Conservation (phyloP, 2,113 vertebrate genomes). For the Scomber japonicus region DNA sequence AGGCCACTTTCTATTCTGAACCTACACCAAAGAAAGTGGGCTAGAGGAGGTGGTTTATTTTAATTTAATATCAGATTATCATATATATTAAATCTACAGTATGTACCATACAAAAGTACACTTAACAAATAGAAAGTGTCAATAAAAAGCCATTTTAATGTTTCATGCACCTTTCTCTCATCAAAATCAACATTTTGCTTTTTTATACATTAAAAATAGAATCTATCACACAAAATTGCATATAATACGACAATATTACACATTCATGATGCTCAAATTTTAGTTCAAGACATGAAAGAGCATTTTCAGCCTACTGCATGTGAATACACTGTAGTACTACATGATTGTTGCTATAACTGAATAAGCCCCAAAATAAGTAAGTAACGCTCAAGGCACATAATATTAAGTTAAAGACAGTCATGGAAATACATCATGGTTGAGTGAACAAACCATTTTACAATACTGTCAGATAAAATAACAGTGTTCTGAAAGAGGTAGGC, state of each 20-base stretch:
- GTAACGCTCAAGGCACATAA: slow-evolving; percentile 60
- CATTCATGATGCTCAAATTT: neutral
- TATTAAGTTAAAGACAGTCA: slow-evolving; percentile 21
- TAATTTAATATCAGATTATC: neutral
- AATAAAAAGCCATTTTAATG: slow-evolving; percentile 35
- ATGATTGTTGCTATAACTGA: slow-evolving; percentile 11
- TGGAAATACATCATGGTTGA: neutral
- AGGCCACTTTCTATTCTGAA: neutral
- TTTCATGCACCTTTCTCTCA: neutral
- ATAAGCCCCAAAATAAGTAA: slow-evolving; percentile 54
- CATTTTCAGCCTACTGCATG: neutral
- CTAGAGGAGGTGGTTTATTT: neutral
- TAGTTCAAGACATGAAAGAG: slow-evolving; percentile 1
- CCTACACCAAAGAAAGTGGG: neutral
- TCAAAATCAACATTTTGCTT: slow-evolving; percentile 6
- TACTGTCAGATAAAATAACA: slow-evolving; percentile 35
- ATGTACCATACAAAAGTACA: neutral
- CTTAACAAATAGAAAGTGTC: neutral
- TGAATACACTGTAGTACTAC: slow-evolving; percentile 23
- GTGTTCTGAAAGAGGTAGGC: slow-evolving; percentile 49
- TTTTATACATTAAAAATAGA: slow-evolving; percentile 21
- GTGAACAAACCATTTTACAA: slow-evolving; percentile 13
- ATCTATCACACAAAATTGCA: neutral
- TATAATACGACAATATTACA: neutral
- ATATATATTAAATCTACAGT: neutral